Evolutionary conservation across 2,797 vertebrate species (phyloP).

Genomic region (Phalanger gymnotis): DNA sequence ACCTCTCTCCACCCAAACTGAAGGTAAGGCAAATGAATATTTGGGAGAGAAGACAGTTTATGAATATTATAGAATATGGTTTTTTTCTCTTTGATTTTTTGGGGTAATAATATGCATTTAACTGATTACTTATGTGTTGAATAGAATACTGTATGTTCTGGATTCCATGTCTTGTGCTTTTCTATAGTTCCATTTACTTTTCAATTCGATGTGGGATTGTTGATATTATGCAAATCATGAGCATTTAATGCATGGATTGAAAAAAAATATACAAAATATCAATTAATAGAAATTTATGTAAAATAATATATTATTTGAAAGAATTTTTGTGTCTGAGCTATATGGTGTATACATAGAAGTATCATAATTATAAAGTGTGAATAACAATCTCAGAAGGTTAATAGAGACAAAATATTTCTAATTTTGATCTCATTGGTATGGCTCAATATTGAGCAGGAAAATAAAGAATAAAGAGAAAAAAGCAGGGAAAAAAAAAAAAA

Average conservation of each 20-base stretch:
- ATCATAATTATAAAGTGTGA: background rate
- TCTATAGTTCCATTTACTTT: background rate
- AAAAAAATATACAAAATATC: background rate
- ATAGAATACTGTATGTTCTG: background rate
- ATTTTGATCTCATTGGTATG: background rate
- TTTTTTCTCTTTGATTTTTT: background rate
- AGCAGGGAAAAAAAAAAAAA: background rate
- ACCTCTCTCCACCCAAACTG: background rate
- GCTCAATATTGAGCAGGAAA: background rate
- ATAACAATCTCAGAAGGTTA: background rate
- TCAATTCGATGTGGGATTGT: background rate
- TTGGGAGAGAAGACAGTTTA: background rate
- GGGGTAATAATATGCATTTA: background rate
- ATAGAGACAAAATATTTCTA: background rate
- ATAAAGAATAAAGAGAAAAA: background rate
- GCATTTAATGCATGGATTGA: background rate
- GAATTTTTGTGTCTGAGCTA: background rate
- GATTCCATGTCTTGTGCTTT: background rate
- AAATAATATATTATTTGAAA: background rate
- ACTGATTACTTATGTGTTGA: background rate
- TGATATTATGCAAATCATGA: background rate
- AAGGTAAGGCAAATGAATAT: background rate
- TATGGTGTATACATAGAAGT: rapidly evolving
- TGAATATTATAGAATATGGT: background rate
- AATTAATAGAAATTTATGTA: background rate